These are phyloP conservation scores for Corythoichthys intestinalis DNA, from an alignment of 2,113 vertebrate genomes.

Conservation along the genomic window DNA sequence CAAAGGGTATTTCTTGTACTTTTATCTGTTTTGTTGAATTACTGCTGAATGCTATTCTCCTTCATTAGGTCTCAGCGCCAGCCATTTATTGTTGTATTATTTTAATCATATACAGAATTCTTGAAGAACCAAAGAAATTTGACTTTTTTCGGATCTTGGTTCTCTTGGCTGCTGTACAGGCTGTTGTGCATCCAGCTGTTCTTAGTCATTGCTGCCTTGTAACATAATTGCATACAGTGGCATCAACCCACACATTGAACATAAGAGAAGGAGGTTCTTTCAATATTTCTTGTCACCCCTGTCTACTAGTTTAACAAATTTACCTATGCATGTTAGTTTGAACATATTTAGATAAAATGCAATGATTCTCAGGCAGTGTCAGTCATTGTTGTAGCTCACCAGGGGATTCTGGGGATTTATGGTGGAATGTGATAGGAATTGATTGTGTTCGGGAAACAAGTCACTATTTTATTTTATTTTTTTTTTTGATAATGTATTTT, in stretches of 20 bases:
- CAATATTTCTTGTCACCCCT: slow-evolving; percentile 18
- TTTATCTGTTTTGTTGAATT: too few relatives aligned
- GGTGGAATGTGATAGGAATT: not conserved
- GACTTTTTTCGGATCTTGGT: slow-evolving; percentile 46
- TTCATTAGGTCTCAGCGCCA: slow-evolving; percentile 4
- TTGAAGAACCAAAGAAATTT: slow-evolving; percentile 40
- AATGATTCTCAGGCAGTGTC: not conserved
- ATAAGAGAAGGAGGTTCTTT: slow-evolving; percentile 20
- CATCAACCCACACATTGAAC: slow-evolving; percentile 50
- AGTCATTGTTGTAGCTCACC: not conserved
- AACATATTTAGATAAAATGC: not conserved
- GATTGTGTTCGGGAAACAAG: not conserved
- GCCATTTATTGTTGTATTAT: slow-evolving; percentile 51
- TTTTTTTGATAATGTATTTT: not conserved
- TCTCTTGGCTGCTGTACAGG: slow-evolving; percentile 21
- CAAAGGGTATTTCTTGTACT: too few relatives aligned
- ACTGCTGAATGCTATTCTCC: slow-evolving; percentile 13
- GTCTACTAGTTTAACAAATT: not conserved
- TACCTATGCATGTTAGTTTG: not conserved
- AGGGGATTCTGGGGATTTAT: not conserved
- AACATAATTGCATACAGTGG: slow-evolving; percentile 43
- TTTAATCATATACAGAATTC: slow-evolving; percentile 61
- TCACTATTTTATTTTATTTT: not conserved
- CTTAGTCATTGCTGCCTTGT: slow-evolving; percentile 45
- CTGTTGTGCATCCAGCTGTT: slow-evolving; percentile 22